Base-by-base conservation (phyloP, 2,113 vertebrate species). In the Oreamnos americanus region DNA sequence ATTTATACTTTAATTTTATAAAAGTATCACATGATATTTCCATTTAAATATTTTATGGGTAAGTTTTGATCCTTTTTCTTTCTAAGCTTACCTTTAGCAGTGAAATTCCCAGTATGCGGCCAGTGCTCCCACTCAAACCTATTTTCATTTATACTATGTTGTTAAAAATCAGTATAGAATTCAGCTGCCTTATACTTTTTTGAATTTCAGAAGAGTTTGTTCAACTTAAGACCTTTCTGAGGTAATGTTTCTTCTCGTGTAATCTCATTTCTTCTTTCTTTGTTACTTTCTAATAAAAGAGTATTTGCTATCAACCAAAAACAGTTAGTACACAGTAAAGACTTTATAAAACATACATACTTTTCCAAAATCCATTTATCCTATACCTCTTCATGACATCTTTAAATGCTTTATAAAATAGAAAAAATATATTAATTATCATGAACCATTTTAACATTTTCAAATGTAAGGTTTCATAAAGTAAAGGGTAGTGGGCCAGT, bases 381-480 rank as follows among this genome's bases (percentile, higher is more conserved):
- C 47, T 57, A 51, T 26, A 1, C 5, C 28, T 21, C 1, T 67
- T 30, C 51, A 23, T 45, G n/a, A 71, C 4, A 3, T 36, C 21
- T 91, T 49, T 36, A 57, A 91, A 19, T 5, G 43, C 26, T 53
- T 87, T 51, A 86, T 51, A 5, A 74, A 92, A 92, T 30, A 87
- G 5, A 67, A 86, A 94, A 30, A 58, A 43, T 13, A 26, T 39
- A 53, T 43, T 51, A 60, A 57, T 93, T 60, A 71, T 51, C 79
- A 87, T 71, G 28, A 51, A 36, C 58, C 6, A 19, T 67, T 23
- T 90, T 19, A 43, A 51, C 26, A 91, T 79, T 51, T n/a, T 28
- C 81, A 94, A 43, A 74, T 36, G 11, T 74, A 30, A 36, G 87
- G 16, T 36, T 82, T 91, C 71, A 45, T 51, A 87, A 71, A 45